Evolutionary conservation across 2,888 invertebrate species (phyloP), one percentile per base, ranked within the genome.

Genomic region (Leptopilina myrica): DNA sequence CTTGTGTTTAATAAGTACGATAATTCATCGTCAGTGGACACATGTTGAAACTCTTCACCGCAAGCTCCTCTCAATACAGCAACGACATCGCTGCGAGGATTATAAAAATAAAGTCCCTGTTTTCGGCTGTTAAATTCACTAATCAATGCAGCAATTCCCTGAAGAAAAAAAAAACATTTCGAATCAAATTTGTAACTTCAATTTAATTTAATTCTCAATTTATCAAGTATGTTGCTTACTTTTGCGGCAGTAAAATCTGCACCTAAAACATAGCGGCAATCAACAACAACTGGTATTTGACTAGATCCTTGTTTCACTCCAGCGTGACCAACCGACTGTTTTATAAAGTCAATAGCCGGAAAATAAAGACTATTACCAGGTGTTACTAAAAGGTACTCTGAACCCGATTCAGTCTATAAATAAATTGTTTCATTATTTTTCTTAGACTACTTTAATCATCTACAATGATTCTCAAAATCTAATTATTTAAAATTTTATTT

Each of bases 161-260:
- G 81, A 7, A 78, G 20, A 82, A 79, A 49, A 14, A 33, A 76
- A 40, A 46, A 49, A 49, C 11, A 49, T 43, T 43, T 43, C 7
- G 1, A 43, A 43, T 43, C 5, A 43, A 43, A 43, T 43, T 43
- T 0, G 0, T 43, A 43, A 8, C 1, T 43, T 8, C 43, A 43
- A 33, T 43, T 43, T 43, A 76, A 46, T 76, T 62, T n/a, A 43
- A 76, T 56, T 43, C 6, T 43, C 43, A 43, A 43, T 43, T 49
- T 12, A 12, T 11, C 1, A 49, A 49, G n/a, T 66, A 14, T 77
- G 53, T 53, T 69, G 33, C 64, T 82, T 84, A 93, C 93, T 89
- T 93, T 96, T 0, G 97, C 97, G 20, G 97, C 97, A 8, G 97
- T 97, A 89, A 97, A 97, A 92, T 97, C 97, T 0, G 96, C 96